phyloP scores from a whole-genome alignment of 1,140 invertebrate species.

The Caligus rogercresseyi region DNA sequence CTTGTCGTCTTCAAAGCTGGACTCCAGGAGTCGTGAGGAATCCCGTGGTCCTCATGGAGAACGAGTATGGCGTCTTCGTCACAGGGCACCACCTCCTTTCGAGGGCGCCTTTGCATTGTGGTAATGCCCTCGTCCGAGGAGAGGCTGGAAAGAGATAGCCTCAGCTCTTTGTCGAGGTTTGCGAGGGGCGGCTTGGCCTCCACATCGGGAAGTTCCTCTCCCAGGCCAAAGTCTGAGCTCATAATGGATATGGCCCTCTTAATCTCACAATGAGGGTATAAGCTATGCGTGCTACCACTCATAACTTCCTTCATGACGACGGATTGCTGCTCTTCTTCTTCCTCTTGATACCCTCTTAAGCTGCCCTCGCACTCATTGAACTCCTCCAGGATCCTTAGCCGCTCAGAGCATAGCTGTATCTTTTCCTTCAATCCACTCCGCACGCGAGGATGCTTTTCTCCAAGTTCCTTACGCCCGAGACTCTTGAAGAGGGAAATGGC shows the following conservation, averaged over 20 bases:
- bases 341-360: too few species aligned
- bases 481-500: neutral
- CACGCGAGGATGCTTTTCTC: neutral
- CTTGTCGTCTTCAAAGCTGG: slow-evolving; percentile 1
- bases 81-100: neutral
- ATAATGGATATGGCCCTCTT: neutral
- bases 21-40: neutral
- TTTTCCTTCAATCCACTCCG: slow-evolving; percentile 2
- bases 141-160: neutral
- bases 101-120: neutral
- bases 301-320: slow-evolving; percentile 7
- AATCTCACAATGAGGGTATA: slow-evolving; percentile 2
- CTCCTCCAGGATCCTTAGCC: neutral
- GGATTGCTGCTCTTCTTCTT: neutral
- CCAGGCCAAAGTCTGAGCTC: slow-evolving; percentile 6
- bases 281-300: slow-evolving; percentile 1
- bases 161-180: neutral
- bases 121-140: neutral
- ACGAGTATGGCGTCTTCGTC: slow-evolving; percentile 1
- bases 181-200: neutral
- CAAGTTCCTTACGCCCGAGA: neutral
- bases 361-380: neutral
- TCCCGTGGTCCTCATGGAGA: neutral
- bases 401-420: neutral
- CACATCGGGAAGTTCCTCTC: neutral